A percentile compares a stretch with the other conserved stretches of the same genome.
Evolutionary conservation across 2,888 invertebrate species (phyloP).

Genomic region (Drosophila stalkeri): DNA sequence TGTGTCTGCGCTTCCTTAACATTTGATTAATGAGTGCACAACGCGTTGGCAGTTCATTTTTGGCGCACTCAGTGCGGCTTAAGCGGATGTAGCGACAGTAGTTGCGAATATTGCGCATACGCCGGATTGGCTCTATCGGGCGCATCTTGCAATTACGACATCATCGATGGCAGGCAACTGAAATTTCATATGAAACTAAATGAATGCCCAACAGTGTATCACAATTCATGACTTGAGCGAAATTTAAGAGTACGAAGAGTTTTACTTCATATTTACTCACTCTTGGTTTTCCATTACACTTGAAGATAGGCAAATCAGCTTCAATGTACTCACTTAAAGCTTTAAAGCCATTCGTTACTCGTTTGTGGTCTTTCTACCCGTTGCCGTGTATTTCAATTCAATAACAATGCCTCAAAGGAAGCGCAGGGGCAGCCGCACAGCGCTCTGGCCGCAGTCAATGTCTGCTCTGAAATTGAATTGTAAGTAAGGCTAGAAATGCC

Average conservation of each 20-base stretch:
- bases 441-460: constrained; percentile 56
- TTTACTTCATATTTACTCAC: neutral
- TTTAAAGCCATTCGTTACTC: constrained; percentile 27
- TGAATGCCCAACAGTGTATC: neutral
- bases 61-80: constrained; percentile 45
- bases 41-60: constrained; percentile 73
- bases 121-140: constrained; percentile 40
- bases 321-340: constrained; percentile 36
- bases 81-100: constrained; percentile 29
- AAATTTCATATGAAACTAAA: constrained; percentile 21
- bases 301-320: constrained; percentile 11
- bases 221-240: constrained; percentile 36
- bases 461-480: constrained; percentile 74
- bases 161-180: constrained; percentile 46
- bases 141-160: constrained; percentile 50
- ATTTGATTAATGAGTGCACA: constrained; percentile 78
- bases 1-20: constrained; percentile 70
- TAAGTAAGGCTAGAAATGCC: constrained; percentile 75
- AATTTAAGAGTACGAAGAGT: neutral
- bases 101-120: constrained; percentile 68
- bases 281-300: neutral
- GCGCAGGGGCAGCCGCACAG: constrained; percentile 21
- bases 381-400: constrained; percentile 37
- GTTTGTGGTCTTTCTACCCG: constrained; percentile 5
- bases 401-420: constrained; percentile 12